phyloP scores from a whole-genome alignment of 1,140 invertebrate species.

The Gonatopus flavifemur region DNA sequence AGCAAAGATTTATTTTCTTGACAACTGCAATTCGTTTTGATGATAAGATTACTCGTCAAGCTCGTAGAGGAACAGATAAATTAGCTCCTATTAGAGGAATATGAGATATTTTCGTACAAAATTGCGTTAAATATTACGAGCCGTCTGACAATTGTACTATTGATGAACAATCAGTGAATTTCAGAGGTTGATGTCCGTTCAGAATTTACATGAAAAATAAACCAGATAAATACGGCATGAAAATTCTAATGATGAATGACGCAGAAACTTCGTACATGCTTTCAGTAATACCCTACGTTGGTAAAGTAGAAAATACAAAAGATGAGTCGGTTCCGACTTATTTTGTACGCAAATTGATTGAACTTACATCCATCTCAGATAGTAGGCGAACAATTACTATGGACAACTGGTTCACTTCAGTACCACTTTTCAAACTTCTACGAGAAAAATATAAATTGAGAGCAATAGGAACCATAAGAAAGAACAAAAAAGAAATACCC shows the following conservation, averaged over 20 bases:
- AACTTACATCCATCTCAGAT: neutral
- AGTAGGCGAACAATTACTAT: neutral
- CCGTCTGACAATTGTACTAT: constrained; percentile 30
- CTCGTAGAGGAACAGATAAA: too few relatives aligned
- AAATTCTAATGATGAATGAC: neutral
- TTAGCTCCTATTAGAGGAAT: too few relatives aligned
- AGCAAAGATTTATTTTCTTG: too few relatives aligned
- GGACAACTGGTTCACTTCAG: neutral
- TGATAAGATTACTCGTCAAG: too few relatives aligned
- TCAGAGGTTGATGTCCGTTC: neutral
- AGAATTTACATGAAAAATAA: neutral
- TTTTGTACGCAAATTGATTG: neutral
- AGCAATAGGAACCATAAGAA: neutral
- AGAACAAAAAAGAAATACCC: too few relatives aligned
- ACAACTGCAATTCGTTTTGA: too few relatives aligned
- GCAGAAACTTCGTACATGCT: neutral
- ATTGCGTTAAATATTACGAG: too few relatives aligned
- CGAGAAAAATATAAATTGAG: neutral
- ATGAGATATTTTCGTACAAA: too few relatives aligned
- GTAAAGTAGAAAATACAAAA: too few relatives aligned
- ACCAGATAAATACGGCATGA: neutral
- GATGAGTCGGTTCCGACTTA: too few relatives aligned
- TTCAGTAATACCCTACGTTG: neutral
- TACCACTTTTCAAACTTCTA: neutral
- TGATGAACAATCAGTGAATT: neutral